These are phyloP conservation scores for Parnassius apollo DNA, from an alignment of 2,888 invertebrate genomes.

Conservation along the genomic window DNA sequence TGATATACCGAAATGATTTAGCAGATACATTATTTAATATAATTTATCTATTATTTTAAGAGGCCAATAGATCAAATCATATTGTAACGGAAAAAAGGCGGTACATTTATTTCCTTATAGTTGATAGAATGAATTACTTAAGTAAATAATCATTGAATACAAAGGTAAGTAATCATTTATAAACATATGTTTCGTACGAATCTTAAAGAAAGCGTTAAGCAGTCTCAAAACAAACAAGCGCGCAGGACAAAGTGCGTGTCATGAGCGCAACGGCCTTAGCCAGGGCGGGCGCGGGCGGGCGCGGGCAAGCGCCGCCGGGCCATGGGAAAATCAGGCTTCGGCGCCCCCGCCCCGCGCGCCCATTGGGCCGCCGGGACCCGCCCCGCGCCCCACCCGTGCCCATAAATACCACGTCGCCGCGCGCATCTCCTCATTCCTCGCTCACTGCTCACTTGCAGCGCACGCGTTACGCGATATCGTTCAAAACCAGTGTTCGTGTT, in stretches of 20 bases:
- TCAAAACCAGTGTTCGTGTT: conserved; percentile 69
- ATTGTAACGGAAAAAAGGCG: too few species aligned
- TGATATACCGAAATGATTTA: too few species aligned
- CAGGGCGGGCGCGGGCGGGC: conserved; percentile 58
- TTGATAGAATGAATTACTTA: too few species aligned
- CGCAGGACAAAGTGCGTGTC: conserved; percentile 73
- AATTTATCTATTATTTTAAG: too few species aligned
- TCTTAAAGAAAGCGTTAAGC: conserved; percentile 30
- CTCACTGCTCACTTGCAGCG: conserved; percentile 53
- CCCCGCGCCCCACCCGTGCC: conserved; percentile 74
- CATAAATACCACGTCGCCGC: conserved; percentile 66
- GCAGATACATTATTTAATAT: too few species aligned
- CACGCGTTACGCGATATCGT: conserved; percentile 55
- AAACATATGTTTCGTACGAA: conserved; percentile 10
- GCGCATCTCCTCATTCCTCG: conserved; percentile 78
- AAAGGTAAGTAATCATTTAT: neutral
- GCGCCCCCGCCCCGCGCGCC: conserved; percentile 74
- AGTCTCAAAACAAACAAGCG: conserved; percentile 41
- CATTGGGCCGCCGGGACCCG: conserved; percentile 70
- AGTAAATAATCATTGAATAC: neutral
- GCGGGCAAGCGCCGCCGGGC: conserved; percentile 42
- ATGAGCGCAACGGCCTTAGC: conserved; percentile 78
- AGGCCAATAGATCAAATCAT: too few species aligned
- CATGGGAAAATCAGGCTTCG: conserved; percentile 49
- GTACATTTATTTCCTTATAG: too few species aligned